These are phyloP conservation scores for Quadroppia sp. DNA, from an alignment of 2,888 invertebrate genomes.

Conservation along the genomic window DNA sequence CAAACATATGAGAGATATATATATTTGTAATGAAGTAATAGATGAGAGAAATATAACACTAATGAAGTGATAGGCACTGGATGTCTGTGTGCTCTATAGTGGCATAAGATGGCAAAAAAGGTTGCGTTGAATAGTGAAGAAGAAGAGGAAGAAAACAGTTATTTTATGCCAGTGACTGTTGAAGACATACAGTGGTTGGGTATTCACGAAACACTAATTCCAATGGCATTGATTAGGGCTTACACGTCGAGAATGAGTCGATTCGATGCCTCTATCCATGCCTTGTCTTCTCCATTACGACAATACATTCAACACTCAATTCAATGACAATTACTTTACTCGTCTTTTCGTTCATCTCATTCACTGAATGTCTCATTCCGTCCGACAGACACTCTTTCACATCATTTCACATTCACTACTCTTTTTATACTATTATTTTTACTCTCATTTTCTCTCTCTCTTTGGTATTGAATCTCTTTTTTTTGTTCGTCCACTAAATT, in stretches of 20 bases:
- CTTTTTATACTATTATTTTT: background rate
- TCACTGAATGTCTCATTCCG: background rate
- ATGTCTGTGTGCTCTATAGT: slow-evolving; percentile 18
- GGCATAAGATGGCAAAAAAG: background rate
- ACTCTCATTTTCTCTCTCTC: background rate
- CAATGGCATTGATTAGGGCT: slow-evolving; percentile 28
- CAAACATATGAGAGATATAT: background rate
- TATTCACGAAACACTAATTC: background rate
- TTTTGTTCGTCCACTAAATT: slow-evolving; percentile 12
- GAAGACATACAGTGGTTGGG: background rate
- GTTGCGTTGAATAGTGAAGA: background rate
- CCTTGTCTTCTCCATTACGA: slow-evolving; percentile 12
- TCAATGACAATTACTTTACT: background rate
- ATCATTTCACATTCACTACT: slow-evolving; percentile 1
- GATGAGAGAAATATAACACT: slow-evolving; percentile 9
- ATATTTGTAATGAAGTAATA: background rate
- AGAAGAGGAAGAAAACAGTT: background rate
- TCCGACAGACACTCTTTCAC: background rate
- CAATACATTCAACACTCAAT: slow-evolving; percentile 17
- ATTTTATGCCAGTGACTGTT: slow-evolving; percentile 4
- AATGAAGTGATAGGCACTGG: slow-evolving; percentile 24
- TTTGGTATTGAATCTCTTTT: slow-evolving; percentile 9
- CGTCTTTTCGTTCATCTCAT: background rate
- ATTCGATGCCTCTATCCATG: slow-evolving; percentile 2
- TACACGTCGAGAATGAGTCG: slow-evolving; percentile 21